These are phyloP conservation scores for Lindbergichthys nudifrons DNA, from an alignment of 2,797 vertebrate genomes.

Conservation along the genomic window DNA sequence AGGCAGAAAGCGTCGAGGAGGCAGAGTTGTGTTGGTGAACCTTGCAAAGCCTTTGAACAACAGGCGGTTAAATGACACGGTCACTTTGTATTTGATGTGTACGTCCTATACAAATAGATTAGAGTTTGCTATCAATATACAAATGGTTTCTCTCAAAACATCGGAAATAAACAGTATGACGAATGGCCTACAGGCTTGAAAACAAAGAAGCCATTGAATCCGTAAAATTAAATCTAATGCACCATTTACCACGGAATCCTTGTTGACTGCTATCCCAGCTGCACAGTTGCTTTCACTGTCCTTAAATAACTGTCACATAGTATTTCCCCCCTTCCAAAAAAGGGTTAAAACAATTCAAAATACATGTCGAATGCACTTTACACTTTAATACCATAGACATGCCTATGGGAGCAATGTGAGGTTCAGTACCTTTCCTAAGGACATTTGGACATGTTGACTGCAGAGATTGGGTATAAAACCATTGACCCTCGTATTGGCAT, in stretches of 20 bases:
- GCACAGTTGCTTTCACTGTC: neutral
- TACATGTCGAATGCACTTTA: too few species aligned
- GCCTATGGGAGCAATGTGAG: too few species aligned
- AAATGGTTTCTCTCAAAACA: slow-evolving; percentile 10
- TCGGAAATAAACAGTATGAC: neutral
- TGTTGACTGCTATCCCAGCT: neutral
- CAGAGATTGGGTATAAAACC: too few species aligned
- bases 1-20: slow-evolving; percentile 46
- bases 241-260: neutral
- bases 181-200: neutral
- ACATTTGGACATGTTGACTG: too few species aligned
- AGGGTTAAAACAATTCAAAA: neutral
- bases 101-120: neutral
- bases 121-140: slow-evolving; percentile 3
- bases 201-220: neutral
- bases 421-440: too few species aligned
- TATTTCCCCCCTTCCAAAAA: neutral
- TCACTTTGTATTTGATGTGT: slow-evolving; percentile 9
- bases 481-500: too few species aligned
- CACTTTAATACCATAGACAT: too few species aligned
- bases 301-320: neutral
- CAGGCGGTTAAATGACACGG: neutral
- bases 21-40: slow-evolving; percentile 42
- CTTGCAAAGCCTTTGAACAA: slow-evolving; percentile 22
- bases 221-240: neutral